phyloP scores from a whole-genome alignment of 2,888 invertebrate species.

The Horisme vitalbata region DNA sequence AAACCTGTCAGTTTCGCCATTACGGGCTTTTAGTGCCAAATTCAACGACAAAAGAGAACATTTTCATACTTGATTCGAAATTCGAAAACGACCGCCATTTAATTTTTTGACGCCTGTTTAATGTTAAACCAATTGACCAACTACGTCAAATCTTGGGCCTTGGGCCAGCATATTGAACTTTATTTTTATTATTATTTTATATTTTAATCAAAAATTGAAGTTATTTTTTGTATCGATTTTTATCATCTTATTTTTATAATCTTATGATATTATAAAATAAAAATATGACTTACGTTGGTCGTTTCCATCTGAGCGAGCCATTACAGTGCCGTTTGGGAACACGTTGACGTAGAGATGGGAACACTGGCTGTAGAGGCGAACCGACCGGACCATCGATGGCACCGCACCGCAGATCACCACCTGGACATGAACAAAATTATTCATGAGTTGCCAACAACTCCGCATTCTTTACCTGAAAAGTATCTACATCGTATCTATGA shows the following conservation, averaged over 20 bases:
- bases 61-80: slow-evolving; percentile 4
- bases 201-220: too few species aligned
- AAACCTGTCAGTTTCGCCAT: slow-evolving; percentile 13
- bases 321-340: slow-evolving; percentile 85
- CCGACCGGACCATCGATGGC: slow-evolving; percentile 87
- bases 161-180: too few species aligned
- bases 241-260: too few species aligned
- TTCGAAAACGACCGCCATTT: slow-evolving; percentile 3
- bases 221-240: too few species aligned
- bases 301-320: slow-evolving; percentile 81
- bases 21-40: slow-evolving; percentile 11
- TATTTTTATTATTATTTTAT: too few species aligned
- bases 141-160: neutral
- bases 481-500: too few species aligned
- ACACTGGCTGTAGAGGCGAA: slow-evolving; percentile 87
- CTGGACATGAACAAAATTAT: slow-evolving; percentile 53
- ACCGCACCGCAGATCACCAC: slow-evolving; percentile 89
- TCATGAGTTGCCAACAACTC: too few species aligned
- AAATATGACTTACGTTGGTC: slow-evolving; percentile 75
- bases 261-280: too few species aligned
- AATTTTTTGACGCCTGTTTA: slow-evolving; percentile 8
- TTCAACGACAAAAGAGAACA: slow-evolving; percentile 8
- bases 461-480: too few species aligned
- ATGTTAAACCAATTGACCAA: slow-evolving; percentile 3
- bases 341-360: slow-evolving; percentile 86